Evolutionary conservation across 2,888 invertebrate species (phyloP).

Genomic region (Microctonus hyperodae): DNA sequence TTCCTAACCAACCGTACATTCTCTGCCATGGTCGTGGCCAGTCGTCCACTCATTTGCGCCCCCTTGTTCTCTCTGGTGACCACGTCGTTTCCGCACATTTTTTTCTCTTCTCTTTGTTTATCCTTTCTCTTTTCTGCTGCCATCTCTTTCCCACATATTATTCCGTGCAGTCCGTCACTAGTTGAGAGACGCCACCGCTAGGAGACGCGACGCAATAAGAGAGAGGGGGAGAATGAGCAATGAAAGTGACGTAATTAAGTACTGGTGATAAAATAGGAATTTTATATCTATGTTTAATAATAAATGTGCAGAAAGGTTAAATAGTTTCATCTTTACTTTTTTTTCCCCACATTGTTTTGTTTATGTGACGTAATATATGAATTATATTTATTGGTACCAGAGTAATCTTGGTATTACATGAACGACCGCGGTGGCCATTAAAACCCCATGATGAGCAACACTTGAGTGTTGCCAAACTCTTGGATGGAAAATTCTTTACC

Average conservation of each 20-base stretch:
- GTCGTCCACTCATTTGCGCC: constrained; percentile 55
- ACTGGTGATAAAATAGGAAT: constrained; percentile 30
- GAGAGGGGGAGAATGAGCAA: constrained; percentile 35
- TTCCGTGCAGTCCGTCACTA: background rate
- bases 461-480: constrained; percentile 24
- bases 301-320: background rate
- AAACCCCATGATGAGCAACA: constrained; percentile 20
- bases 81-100: constrained; percentile 37
- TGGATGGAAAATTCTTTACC: constrained; percentile 36
- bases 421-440: constrained; percentile 23
- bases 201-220: background rate
- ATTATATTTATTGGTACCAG: constrained; percentile 33
- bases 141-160: constrained; percentile 16
- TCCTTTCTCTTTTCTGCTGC: constrained; percentile 28
- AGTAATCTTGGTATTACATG: constrained; percentile 39
- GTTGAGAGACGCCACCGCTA: background rate
- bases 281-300: background rate
- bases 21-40: constrained; percentile 49
- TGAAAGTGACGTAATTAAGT: constrained; percentile 45
- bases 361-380: background rate
- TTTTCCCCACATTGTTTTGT: background rate
- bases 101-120: constrained; percentile 25
- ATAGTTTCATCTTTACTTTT: background rate
- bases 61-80: constrained; percentile 47
- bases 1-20: constrained; percentile 42